Evolutionary conservation across 2,797 vertebrate genomes (phyloP).

Genomic region (Paratrypauchen microcephalus): DNA sequence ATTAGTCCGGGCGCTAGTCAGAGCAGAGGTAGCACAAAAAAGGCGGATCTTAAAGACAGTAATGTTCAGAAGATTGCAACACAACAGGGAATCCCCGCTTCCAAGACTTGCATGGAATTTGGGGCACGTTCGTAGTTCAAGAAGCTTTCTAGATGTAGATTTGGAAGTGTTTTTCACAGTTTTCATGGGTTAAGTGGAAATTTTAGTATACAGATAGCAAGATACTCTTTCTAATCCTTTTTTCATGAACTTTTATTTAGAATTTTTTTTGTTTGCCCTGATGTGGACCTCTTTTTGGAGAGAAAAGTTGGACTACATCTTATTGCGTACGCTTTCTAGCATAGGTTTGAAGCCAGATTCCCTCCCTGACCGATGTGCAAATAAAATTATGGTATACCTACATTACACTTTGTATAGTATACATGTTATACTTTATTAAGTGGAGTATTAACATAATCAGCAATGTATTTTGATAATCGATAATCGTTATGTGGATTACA

Average conservation of each 20-base stretch:
- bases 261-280: too few species aligned
- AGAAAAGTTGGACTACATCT: too few species aligned
- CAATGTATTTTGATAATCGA: too few species aligned
- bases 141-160: neutral
- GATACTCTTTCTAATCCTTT: neutral
- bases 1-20: conserved; percentile 43
- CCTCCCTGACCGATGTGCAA: too few species aligned
- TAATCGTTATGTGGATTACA: too few species aligned
- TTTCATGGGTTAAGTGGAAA: neutral
- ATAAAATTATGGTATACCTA: too few species aligned
- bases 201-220: neutral
- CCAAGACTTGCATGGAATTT: neutral
- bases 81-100: conserved; percentile 45
- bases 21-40: conserved; percentile 38
- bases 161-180: neutral
- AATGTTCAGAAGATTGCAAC: conserved; percentile 3
- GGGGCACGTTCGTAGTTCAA: conserved; percentile 5
- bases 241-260: neutral
- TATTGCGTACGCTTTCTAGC: too few species aligned
- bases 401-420: too few species aligned
- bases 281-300: too few species aligned
- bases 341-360: too few species aligned
- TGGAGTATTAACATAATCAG: too few species aligned
- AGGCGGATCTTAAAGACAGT: conserved; percentile 31
- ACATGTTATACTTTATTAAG: too few species aligned